Percentiles rank a stretch among this genome's conserved stretches.
Evolutionary conservation across 2,888 invertebrate species (phyloP).

Genomic region (Odontothrips loti): DNA sequence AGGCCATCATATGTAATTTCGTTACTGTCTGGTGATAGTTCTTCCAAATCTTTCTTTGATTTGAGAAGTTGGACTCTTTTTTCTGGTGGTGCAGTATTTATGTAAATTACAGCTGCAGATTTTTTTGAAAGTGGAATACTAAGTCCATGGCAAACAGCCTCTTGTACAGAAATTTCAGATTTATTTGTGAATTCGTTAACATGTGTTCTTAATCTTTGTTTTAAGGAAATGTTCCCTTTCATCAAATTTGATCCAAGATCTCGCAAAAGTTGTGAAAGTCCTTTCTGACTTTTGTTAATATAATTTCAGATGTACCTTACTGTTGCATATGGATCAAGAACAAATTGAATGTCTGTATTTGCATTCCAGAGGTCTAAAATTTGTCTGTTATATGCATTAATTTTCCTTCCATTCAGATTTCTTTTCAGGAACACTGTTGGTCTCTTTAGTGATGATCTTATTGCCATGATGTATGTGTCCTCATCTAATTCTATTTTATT

Average conservation of each 20-base stretch:
- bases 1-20: slow-evolving; percentile 35
- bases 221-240: slow-evolving; percentile 39
- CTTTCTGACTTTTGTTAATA: slow-evolving; percentile 35
- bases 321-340: slow-evolving; percentile 41
- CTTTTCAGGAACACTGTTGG: slow-evolving; percentile 36
- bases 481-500: slow-evolving; percentile 32
- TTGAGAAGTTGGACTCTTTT: slow-evolving; percentile 41
- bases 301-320: slow-evolving; percentile 40
- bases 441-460: slow-evolving; percentile 35
- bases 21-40: not conserved
- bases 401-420: slow-evolving; percentile 33
- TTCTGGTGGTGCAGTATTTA: slow-evolving; percentile 37
- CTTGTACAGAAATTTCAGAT: slow-evolving; percentile 40
- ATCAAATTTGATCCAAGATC: slow-evolving; percentile 37
- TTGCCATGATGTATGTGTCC: slow-evolving; percentile 34
- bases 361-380: slow-evolving; percentile 38
- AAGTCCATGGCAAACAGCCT: slow-evolving; percentile 38
- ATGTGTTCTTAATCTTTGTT: slow-evolving; percentile 37
- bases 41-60: slow-evolving; percentile 29
- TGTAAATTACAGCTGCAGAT: slow-evolving; percentile 33
- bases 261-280: slow-evolving; percentile 32
- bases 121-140: slow-evolving; percentile 34
- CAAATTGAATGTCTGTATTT: slow-evolving; percentile 42
- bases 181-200: slow-evolving; percentile 39
- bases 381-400: slow-evolving; percentile 40